Evolutionary conservation across 2,797 vertebrate genomes (phyloP).

Genomic region (Hozukius guyotensis): DNA sequence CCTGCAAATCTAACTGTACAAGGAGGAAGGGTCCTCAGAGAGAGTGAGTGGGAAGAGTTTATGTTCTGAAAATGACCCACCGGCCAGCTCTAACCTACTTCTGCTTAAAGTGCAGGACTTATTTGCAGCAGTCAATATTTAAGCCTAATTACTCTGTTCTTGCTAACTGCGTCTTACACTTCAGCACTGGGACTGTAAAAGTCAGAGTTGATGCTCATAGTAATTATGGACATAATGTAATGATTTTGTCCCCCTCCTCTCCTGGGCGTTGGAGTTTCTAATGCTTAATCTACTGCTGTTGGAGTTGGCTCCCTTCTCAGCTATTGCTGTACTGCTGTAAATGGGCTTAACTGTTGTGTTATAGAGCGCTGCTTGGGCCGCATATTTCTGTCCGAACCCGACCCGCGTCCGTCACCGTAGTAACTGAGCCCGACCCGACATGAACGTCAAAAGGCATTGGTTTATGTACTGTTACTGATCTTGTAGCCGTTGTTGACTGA

Average conservation of each 20-base stretch:
- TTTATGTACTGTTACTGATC: too few relatives aligned
- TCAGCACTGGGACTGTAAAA: slow-evolving; percentile 60
- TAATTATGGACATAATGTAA: slow-evolving; percentile 59
- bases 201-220: slow-evolving; percentile 37
- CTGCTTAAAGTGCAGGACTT: slow-evolving; percentile 62
- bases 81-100: slow-evolving; percentile 42
- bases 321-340: not conserved
- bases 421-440: too few relatives aligned
- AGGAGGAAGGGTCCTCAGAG: slow-evolving; percentile 40
- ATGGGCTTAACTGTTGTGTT: not conserved
- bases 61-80: slow-evolving; percentile 68
- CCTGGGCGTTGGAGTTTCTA: slow-evolving; percentile 8
- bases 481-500: too few relatives aligned
- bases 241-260: slow-evolving; percentile 31
- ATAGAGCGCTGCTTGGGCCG: too few relatives aligned
- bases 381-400: too few relatives aligned
- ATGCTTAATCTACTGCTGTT: slow-evolving; percentile 22
- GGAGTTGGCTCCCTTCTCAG: not conserved
- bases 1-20: slow-evolving; percentile 38
- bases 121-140: slow-evolving; percentile 62
- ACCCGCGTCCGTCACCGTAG: too few relatives aligned
- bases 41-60: slow-evolving; percentile 56
- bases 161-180: slow-evolving; percentile 52
- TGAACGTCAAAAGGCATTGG: too few relatives aligned
- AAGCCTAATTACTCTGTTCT: slow-evolving; percentile 68